These are phyloP conservation scores for Drosophila jambulina DNA, from an alignment of 1,140 invertebrate species.

Conservation along the genomic window DNA sequence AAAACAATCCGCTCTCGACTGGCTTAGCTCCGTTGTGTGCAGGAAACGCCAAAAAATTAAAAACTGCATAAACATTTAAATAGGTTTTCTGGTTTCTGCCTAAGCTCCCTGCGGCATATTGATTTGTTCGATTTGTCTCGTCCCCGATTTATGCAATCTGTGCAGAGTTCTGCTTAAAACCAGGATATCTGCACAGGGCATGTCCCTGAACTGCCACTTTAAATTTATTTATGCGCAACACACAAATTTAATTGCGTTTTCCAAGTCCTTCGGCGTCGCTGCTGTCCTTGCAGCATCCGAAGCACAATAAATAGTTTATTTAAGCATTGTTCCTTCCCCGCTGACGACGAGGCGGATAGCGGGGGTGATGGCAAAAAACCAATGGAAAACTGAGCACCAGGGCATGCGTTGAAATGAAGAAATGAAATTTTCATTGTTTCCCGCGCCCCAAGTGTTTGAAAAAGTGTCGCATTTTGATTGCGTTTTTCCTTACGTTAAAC, in stretches of 20 bases:
- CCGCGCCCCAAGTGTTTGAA: constrained; percentile 74
- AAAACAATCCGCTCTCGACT: constrained; percentile 33
- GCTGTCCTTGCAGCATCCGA: constrained; percentile 24
- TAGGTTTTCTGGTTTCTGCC: constrained; percentile 15
- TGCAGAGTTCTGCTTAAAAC: constrained; percentile 22
- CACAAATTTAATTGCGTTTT: constrained; percentile 69
- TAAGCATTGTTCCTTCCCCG: constrained; percentile 56
- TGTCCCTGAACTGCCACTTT: constrained; percentile 47
- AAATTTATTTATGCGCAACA: constrained; percentile 63
- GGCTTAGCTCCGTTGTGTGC: constrained; percentile 14
- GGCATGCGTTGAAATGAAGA: constrained; percentile 74
- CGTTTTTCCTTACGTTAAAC: constrained; percentile 77
- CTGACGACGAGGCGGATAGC: constrained; percentile 37
- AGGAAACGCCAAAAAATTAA: constrained; percentile 41
- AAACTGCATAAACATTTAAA: constrained; percentile 35
- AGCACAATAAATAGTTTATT: constrained; percentile 80
- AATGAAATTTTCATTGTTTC: constrained; percentile 81
- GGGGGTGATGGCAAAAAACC: neutral
- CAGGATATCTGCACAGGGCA: constrained; percentile 2
- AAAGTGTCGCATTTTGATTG: constrained; percentile 82
- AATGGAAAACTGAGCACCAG: constrained; percentile 4
- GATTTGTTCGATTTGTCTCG: constrained; percentile 35
- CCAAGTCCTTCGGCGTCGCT: constrained; percentile 21
- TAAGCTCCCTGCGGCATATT: constrained; percentile 45
- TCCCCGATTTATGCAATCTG: constrained; percentile 45